Conservation (phyloP, 2,113 vertebrate species). For the Psephotus haematonotus region DNA sequence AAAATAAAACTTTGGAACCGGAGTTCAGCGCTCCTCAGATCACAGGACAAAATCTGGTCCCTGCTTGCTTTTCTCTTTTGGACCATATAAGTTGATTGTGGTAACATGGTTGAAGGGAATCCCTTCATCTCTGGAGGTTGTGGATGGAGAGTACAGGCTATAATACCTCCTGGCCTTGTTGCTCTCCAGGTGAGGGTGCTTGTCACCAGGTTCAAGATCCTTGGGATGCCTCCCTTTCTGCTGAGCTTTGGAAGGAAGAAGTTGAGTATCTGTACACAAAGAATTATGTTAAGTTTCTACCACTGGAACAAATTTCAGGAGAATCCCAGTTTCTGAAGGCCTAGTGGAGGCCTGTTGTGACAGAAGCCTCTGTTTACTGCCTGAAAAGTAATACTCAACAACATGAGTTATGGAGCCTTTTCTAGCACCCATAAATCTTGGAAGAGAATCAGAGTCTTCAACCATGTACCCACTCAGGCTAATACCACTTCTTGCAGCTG, state of each 20-base stretch:
- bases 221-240: neutral
- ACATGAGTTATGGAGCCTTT: constrained; percentile 25
- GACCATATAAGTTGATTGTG: neutral
- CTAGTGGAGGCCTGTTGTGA: neutral
- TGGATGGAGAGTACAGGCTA: neutral
- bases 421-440: constrained; percentile 29
- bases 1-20: neutral
- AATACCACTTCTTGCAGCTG: constrained; percentile 60
- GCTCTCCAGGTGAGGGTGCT: neutral
- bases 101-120: neutral
- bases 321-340: neutral
- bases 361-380: constrained; percentile 13
- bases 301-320: neutral
- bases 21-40: neutral
- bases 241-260: neutral
- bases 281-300: neutral
- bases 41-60: neutral
- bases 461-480: constrained; percentile 37
- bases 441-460: constrained; percentile 37
- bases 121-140: neutral
- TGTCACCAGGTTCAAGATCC: neutral
- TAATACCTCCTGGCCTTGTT: neutral
- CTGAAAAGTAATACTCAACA: neutral
- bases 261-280: neutral
- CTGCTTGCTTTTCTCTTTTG: neutral